A percentile compares a stretch with the other conserved stretches of the same genome.
These are phyloP conservation scores for Melieria omissa DNA, from an alignment of 2,888 invertebrate genomes.

Conservation along the genomic window DNA sequence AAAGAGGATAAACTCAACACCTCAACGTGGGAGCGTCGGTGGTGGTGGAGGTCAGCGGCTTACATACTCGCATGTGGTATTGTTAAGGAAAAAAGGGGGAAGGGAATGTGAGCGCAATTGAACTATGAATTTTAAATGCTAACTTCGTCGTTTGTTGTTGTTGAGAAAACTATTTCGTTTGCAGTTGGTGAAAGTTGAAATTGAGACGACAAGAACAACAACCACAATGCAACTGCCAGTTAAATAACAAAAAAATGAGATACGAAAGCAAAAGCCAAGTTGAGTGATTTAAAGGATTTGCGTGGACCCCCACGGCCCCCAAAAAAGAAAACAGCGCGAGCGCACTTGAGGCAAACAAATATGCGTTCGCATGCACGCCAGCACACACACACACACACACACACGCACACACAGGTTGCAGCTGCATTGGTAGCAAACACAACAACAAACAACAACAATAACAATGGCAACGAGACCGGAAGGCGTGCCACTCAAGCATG, in stretches of 20 bases:
- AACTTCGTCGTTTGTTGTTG: not conserved
- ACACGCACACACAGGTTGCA: not conserved
- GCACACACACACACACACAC: too few relatives aligned
- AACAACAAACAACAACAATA: not conserved
- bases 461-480: conserved; percentile 8
- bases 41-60: not conserved
- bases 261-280: not conserved
- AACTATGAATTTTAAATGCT: too few relatives aligned
- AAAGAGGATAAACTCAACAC: conserved; percentile 8
- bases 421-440: not conserved
- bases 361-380: too few relatives aligned
- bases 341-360: too few relatives aligned
- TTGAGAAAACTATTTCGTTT: not conserved
- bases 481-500: conserved; percentile 13
- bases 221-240: not conserved
- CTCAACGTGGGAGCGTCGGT: not conserved
- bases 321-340: too few relatives aligned
- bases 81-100: too few relatives aligned
- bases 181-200: not conserved
- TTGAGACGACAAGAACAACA: not conserved
- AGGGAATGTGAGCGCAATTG: too few relatives aligned
- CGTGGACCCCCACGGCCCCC: not conserved
- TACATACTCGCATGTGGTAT: too few relatives aligned
- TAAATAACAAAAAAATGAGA: not conserved
- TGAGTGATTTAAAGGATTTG: not conserved